Percentiles rank a stretch among this genome's conserved stretches.
Evolutionary conservation across 2,888 invertebrate species (phyloP).

Genomic region (Syrista parreyssii): DNA sequence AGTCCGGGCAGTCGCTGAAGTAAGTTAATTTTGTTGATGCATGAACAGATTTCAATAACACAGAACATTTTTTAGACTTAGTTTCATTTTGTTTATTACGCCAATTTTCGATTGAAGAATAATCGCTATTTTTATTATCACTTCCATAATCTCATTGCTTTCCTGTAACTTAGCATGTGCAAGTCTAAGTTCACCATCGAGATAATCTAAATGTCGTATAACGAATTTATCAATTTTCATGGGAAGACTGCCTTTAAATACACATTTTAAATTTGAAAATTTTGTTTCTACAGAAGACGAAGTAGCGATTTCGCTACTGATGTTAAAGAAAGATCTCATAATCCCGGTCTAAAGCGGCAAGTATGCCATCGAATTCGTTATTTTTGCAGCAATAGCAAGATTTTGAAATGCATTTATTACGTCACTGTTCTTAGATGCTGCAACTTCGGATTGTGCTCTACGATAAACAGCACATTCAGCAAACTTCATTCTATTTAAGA

Average conservation of each 20-base stretch:
- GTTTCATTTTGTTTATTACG: no score
- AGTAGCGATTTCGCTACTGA: slow-evolving; percentile 11
- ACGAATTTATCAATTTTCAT: slow-evolving; percentile 19
- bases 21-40: background rate
- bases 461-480: no score
- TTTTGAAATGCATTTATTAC: slow-evolving; percentile 20
- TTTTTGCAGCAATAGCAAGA: slow-evolving; percentile 13
- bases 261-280: slow-evolving; percentile 18
- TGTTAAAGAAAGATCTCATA: slow-evolving; percentile 16
- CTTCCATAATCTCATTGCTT: background rate
- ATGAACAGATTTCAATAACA: no score
- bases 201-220: slow-evolving; percentile 17
- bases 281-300: slow-evolving; percentile 17
- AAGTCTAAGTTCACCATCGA: slow-evolving; percentile 16
- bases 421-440: no score
- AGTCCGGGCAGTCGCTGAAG: slow-evolving; percentile 15
- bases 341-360: slow-evolving; percentile 22
- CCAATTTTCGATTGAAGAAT: no score
- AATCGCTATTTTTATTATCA: no score
- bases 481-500: no score
- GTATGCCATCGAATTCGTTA: slow-evolving; percentile 12
- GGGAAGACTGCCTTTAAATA: slow-evolving; percentile 18
- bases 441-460: no score
- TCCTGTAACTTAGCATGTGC: slow-evolving; percentile 5
- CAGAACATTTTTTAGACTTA: no score